A percentile compares a stretch with the other conserved stretches of the same genome.
These are phyloP conservation scores for Myocastor coypus DNA, from an alignment of 2,113 vertebrate species.

Conservation along the genomic window DNA sequence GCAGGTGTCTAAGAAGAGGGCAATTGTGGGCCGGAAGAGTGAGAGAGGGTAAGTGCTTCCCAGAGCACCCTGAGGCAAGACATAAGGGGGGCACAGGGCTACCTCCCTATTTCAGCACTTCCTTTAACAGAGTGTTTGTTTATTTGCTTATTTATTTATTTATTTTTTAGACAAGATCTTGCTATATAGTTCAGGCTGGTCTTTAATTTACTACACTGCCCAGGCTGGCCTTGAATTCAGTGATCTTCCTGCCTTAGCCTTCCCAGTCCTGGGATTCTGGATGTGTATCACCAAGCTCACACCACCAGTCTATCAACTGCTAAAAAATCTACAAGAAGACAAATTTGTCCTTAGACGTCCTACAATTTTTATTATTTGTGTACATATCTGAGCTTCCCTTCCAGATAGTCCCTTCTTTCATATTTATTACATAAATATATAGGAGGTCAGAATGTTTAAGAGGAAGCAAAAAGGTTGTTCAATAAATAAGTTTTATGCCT, in stretches of 20 bases:
- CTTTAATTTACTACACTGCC: not conserved
- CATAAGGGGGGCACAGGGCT: not conserved
- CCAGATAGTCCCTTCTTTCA: not conserved
- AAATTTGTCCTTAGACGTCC: not conserved
- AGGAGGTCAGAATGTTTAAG: not conserved
- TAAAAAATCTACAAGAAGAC: not conserved
- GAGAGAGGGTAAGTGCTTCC: not conserved
- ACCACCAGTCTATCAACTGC: not conserved
- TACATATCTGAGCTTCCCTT: not conserved
- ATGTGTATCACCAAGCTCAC: not conserved
- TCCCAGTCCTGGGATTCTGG: not conserved
- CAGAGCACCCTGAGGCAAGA: not conserved
- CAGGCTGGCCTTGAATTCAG: not conserved
- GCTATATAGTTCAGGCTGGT: not conserved
- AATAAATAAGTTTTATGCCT: not conserved
- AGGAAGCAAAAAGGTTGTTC: conserved; percentile 19
- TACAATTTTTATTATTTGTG: not conserved
- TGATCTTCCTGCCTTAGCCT: not conserved
- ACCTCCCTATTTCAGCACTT: not conserved
- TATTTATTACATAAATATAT: conserved; percentile 24
- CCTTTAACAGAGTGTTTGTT: not conserved
- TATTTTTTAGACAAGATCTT: not conserved
- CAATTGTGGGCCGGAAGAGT: not conserved
- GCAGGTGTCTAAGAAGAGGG: not conserved
- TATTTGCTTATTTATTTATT: not conserved